Base-by-base conservation (phyloP, 1,140 invertebrate genomes). In the Heliconius nattereri region DNA sequence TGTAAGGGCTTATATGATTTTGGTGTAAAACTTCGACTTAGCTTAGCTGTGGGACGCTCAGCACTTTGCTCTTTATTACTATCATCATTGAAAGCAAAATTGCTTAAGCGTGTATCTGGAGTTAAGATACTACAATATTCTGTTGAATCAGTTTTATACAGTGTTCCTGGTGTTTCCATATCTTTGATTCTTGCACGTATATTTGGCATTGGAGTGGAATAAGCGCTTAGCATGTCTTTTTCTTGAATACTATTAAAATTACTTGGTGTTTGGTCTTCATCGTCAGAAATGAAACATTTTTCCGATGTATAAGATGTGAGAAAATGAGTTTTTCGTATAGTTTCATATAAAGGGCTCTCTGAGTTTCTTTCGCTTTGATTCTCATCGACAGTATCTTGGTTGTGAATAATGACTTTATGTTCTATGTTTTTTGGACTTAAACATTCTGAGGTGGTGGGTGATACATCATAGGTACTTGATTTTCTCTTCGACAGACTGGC, bases 61-160 rank as follows among this genome's bases (percentile, higher is more conserved):
- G 78, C 60, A 79, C 80, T 90, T 79, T 84, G 83, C 8, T 89
- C 86, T 78, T 86, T 91, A 78, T 66, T 73, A 35, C 78, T 89
- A 3, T 85, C 81, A 37, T 91, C 85, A 40, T 84, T 88, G 20
- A 78, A 70, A 20, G 74, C 80, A 80, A 89, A 88, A 79, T 90
- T 85, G 35, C 73, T 80, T 78, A 85, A 85, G 20, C 89, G 85
- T 3, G 81, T 57, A 19, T 94, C 91, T 0, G 94, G 94, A 70
- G 92, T 94, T 3, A 93, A 78, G 71, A 95, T 89, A 60, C 93
- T 94, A 76, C 94, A 94, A 75, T 95, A 95, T 85, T 95, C 94
- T 0, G 94, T 95, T 2, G 94, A 95, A 81, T 94, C 93, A 73
- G 93, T 94, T 82, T 90, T 91, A 29, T 94, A 91, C 71, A 94